Base-by-base conservation (phyloP, 1,140 invertebrate species). In the Lepidostoma basale region DNA sequence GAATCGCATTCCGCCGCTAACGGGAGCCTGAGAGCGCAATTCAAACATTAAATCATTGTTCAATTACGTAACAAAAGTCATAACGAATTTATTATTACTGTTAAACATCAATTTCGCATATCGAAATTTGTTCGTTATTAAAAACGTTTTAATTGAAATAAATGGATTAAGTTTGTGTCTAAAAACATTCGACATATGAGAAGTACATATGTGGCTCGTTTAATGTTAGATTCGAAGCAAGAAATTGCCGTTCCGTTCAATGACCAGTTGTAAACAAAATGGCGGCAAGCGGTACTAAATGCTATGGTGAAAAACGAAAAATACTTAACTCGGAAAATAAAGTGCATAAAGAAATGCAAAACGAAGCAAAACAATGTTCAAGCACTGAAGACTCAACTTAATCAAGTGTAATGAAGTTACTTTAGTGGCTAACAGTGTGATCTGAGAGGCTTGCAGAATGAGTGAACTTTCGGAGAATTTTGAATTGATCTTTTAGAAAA, bases 251-350 rank as follows among this genome's bases (percentile, higher is more conserved):
- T 39, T 36, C 52, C 28, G 52, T 56, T 56, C 8, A 23, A 30
- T 56, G 40, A 18, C 40, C 58, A 60, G 40, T 42, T 42, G 36
- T 12, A 45, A 45, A 14, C 12, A 42, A 60, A 6, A 40, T 25
- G 40, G 58, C 40, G 20, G 40, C 58, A 60, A 60, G 58, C 58
- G 58, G 26, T 40, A 23, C 36, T 42, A 42, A 60, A 23, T 42
- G 36, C 58, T 44, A 42, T 26, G 36, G 58, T 60, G 58, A 42
- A 42, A 3, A 59, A 56, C 20, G 52, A 56, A 59, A 54, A 54
- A 12, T 56, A 56, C 12, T 16, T 23, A 52, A 56, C 8, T 20
- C 52, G 45, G n/a, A 36, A 56, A 56, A 33, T 33, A 56, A 56
- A 56, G 52, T 56, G 52, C 52, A 36, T 16, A 56, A 56, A 39